Evolutionary conservation across 2,888 invertebrate species (phyloP).

Genomic region (Lochmaea capreae): DNA sequence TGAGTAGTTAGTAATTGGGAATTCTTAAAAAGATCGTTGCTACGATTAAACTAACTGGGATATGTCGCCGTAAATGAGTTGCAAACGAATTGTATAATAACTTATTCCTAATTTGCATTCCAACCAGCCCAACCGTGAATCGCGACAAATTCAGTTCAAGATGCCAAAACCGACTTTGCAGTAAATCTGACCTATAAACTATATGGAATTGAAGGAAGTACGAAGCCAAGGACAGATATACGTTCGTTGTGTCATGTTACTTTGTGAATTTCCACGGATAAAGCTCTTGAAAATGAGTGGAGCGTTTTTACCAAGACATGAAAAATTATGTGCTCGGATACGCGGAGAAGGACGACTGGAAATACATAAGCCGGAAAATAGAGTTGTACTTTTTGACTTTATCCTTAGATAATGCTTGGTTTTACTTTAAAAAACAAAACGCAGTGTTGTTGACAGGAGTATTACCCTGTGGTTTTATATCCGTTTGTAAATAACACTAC

Average conservation of each 20-base stretch:
- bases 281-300: conserved; percentile 18
- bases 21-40: no score
- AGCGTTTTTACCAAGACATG: conserved; percentile 16
- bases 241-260: conserved; percentile 23
- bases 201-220: conserved; percentile 23
- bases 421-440: not conserved
- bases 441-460: not conserved
- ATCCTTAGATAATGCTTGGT: not conserved
- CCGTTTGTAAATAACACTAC: not conserved
- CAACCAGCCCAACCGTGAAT: not conserved
- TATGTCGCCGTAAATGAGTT: not conserved
- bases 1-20: no score
- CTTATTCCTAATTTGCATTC: conserved; percentile 24
- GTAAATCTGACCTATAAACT: conserved; percentile 29
- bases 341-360: conserved; percentile 11
- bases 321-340: conserved; percentile 26
- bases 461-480: not conserved
- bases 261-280: conserved; percentile 20
- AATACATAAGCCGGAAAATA: conserved; percentile 15
- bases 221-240: conserved; percentile 24
- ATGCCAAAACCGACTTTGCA: conserved; percentile 25
- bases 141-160: conserved; percentile 21
- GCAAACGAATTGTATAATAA: conserved; percentile 13
- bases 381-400: conserved; percentile 6
- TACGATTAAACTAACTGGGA: not conserved